phyloP scores from a whole-genome alignment of 2,113 vertebrate species.

The Bettongia penicillata region DNA sequence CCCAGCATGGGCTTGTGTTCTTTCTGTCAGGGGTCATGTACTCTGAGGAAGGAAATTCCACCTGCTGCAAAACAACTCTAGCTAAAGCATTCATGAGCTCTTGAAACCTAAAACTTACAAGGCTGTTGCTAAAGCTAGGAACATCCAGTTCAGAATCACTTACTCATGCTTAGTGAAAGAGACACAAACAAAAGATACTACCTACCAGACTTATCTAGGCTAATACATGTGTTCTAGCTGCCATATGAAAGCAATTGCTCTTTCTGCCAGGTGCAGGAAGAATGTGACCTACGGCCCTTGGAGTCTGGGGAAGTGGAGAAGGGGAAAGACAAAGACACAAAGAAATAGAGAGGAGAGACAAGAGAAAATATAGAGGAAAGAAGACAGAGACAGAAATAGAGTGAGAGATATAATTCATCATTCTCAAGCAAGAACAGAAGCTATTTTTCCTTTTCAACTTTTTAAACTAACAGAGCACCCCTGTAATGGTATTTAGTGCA shows the following conservation, averaged over 20 bases:
- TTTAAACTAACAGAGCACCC: not conserved
- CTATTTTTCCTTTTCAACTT: not conserved
- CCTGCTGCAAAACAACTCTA: not conserved
- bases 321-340: not conserved
- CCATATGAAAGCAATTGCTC: not conserved
- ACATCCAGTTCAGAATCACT: not conserved
- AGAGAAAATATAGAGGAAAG: too few relatives aligned
- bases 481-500: not conserved
- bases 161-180: not conserved
- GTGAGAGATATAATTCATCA: not conserved
- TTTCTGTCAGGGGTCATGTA: not conserved
- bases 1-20: not conserved
- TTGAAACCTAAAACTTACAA: not conserved
- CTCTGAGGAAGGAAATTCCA: not conserved
- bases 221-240: not conserved
- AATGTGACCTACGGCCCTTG: not conserved
- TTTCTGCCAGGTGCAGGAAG: not conserved
- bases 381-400: too few relatives aligned
- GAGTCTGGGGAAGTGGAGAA: too few relatives aligned
- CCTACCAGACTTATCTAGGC: too few relatives aligned
- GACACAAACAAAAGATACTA: not conserved
- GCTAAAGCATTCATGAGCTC: not conserved
- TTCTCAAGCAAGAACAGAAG: not conserved
- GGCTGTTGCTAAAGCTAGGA: not conserved
- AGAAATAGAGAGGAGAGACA: not conserved